Conservation (phyloP, 1,140 invertebrate genomes). For the Leptopilina clavipes region DNA sequence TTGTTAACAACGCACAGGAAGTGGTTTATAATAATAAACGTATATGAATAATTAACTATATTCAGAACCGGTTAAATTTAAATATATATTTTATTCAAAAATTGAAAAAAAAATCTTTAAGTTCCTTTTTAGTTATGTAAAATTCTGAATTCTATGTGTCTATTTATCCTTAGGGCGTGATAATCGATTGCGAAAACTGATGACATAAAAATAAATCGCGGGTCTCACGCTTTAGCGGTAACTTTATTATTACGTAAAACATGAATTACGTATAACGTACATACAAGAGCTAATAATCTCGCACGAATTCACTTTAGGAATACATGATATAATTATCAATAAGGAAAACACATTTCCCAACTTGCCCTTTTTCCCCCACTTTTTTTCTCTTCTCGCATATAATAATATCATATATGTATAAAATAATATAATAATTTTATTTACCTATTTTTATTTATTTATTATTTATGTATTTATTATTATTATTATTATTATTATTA, state of each 20-base stretch:
- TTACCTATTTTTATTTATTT: no score
- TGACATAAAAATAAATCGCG: slow-evolving; percentile 20
- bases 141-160: neutral
- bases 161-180: slow-evolving; percentile 5
- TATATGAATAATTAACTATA: neutral
- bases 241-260: slow-evolving; percentile 28
- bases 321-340: slow-evolving; percentile 22
- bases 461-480: no score
- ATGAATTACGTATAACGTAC: slow-evolving; percentile 16
- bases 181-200: slow-evolving; percentile 24
- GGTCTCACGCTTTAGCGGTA: slow-evolving; percentile 22
- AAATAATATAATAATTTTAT: no score
- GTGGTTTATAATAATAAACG: neutral
- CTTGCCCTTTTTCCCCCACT: neutral
- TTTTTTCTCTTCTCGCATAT: neutral
- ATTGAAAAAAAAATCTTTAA: neutral
- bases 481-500: no score
- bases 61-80: neutral
- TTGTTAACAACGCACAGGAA: no score
- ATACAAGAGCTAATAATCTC: slow-evolving; percentile 20
- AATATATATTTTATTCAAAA: neutral
- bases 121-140: slow-evolving; percentile 1
- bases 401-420: neutral
- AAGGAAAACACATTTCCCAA: slow-evolving; percentile 21
- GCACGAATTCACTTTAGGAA: slow-evolving; percentile 26